A percentile compares a stretch with the other conserved stretches of the same genome.
Conservation (phyloP, 1,140 invertebrate genomes). For the Orussus abietinus region DNA sequence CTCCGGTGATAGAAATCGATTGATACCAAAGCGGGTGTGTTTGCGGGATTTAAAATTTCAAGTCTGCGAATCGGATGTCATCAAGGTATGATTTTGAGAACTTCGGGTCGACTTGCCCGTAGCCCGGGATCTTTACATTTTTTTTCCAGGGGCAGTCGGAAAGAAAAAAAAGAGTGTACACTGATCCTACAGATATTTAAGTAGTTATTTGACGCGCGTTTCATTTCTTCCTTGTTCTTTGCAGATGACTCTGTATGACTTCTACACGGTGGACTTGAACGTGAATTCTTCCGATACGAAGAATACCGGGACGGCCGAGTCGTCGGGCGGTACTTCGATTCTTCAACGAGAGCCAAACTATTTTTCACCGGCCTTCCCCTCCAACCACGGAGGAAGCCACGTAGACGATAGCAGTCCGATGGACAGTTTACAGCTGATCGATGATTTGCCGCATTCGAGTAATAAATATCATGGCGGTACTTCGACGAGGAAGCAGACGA, state of each 20-base stretch:
- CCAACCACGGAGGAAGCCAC: background rate
- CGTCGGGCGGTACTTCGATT: background rate
- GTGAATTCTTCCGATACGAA: constrained; percentile 10
- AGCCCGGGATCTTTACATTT: background rate
- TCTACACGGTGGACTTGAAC: constrained; percentile 28
- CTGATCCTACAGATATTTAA: background rate
- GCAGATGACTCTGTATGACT: constrained; percentile 32
- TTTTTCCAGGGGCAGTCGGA: constrained; percentile 2
- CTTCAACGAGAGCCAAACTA: no score
- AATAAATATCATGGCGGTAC: constrained; percentile 14
- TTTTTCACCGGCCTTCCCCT: no score
- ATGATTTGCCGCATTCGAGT: constrained; percentile 9
- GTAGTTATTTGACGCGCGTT: background rate
- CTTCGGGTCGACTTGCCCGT: constrained; percentile 5
- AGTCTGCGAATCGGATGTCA: constrained; percentile 18
- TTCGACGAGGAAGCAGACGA: constrained; percentile 7
- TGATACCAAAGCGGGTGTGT: constrained; percentile 31
- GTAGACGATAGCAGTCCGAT: background rate
- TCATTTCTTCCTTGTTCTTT: constrained; percentile 3
- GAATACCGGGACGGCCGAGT: background rate
- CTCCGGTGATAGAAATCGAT: constrained; percentile 36
- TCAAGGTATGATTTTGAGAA: constrained; percentile 28
- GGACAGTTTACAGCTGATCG: background rate
- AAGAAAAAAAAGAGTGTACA: constrained; percentile 7
- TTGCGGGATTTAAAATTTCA: constrained; percentile 38